Evolutionary conservation across 2,888 invertebrate genomes (phyloP), one percentile per base, ranked within the genome.

Genomic region (Sericinus montela): DNA sequence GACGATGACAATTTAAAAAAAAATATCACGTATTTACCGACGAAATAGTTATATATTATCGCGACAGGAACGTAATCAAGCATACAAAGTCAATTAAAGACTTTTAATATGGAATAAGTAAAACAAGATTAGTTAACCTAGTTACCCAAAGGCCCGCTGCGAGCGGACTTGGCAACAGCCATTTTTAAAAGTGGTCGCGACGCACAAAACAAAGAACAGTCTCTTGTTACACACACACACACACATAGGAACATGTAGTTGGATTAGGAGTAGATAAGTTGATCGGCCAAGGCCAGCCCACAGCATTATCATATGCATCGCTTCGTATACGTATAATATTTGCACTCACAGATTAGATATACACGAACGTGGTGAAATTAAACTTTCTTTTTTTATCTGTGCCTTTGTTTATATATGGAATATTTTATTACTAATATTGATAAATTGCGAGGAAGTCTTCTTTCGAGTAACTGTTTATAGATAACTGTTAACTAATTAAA

Each of bases 311-410:
- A 56, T 69, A 70, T 64, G 34, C 65, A 66, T 61, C 63, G 61
- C 66, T 52, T 63, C 67, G 64, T 67, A 67, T 71, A 70, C 58
- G 59, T 54, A 61, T 56, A 47, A 4, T 8, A 25, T 25, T 7
- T 25, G 25, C 8, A 25, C 5, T 13, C 9, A 25, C 10, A 69
- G 85, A 86, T 86, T 80, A 85, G 82, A 80, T 79, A 75, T 53
- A 68, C 59, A 66, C 55, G 54, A 5, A 9, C 29, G 3, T n/a
- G n/a, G 11, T 59, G 64, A 63, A 72, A 41, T 47, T 40, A 23
- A 11, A 39, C 40, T 47, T 47, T 47, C 47, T 40, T 35, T 37
- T 45, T 11, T 34, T 14, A 35, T 36, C 16, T 14, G 25, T 8
- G 25, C 25, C 25, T 25, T 25, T 19, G 19, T 25, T 25, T 19